Percentiles rank a stretch among this genome's conserved stretches.
Evolutionary conservation across 2,888 invertebrate genomes (phyloP).

Genomic region (Eretmocerus hayati): DNA sequence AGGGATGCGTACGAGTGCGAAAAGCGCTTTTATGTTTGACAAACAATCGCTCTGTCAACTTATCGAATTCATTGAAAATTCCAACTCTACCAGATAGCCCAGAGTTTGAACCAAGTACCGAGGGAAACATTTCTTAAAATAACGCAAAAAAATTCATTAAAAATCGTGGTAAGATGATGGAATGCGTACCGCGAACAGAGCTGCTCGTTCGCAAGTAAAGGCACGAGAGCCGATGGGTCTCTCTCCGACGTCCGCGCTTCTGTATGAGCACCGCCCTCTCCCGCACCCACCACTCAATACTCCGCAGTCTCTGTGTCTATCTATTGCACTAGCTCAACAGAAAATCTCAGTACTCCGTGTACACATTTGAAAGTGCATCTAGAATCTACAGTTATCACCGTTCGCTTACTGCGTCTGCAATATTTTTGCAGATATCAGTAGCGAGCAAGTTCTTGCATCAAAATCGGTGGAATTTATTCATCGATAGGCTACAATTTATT

Average conservation of each 20-base stretch:
- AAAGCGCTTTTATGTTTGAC: too few relatives aligned
- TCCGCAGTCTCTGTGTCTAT: background rate
- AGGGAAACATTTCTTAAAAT: background rate
- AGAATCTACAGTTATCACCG: too few relatives aligned
- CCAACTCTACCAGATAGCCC: too few relatives aligned
- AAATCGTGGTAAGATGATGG: slow-evolving; percentile 6
- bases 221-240: slow-evolving; percentile 25
- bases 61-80: too few relatives aligned
- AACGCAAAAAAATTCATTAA: background rate
- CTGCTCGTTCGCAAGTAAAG: slow-evolving; percentile 2
- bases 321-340: background rate
- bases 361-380: too few relatives aligned
- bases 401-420: too few relatives aligned
- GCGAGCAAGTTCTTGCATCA: too few relatives aligned
- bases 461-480: too few relatives aligned
- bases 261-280: background rate
- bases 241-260: slow-evolving; percentile 35
- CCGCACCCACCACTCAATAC: too few relatives aligned
- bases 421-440: too few relatives aligned
- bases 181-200: slow-evolving; percentile 19
- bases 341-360: background rate
- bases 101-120: slow-evolving; percentile 3
- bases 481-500: too few relatives aligned
- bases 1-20: slow-evolving; percentile 13
- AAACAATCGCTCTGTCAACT: too few relatives aligned